Percentiles rank a stretch among this genome's conserved stretches.
phyloP scores from a whole-genome alignment of 1,140 invertebrate species.

The Aphis gossypii region DNA sequence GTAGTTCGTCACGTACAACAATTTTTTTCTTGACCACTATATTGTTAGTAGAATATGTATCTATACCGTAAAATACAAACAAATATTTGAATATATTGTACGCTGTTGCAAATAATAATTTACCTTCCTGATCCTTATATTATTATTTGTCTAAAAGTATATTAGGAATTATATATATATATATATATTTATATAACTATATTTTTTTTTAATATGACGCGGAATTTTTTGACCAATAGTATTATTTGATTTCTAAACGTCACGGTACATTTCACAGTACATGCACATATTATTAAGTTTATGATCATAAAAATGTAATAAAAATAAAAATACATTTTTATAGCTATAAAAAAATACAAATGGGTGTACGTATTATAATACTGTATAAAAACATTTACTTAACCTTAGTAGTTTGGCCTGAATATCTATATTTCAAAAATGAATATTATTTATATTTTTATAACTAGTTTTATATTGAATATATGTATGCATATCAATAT shows the following conservation, averaged over 20 bases:
- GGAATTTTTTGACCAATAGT: background rate
- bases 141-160: background rate
- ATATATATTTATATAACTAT: too few species aligned
- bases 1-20: background rate
- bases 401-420: background rate
- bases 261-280: background rate
- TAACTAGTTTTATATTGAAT: background rate
- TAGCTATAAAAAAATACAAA: background rate
- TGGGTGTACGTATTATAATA: background rate
- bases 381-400: background rate
- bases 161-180: background rate
- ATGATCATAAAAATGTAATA: background rate
- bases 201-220: too few species aligned
- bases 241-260: background rate
- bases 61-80: background rate
- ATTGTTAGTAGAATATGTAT: background rate
- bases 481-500: background rate
- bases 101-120: background rate
- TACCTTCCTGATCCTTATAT: background rate
- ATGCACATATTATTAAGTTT: background rate
- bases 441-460: background rate
- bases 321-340: constrained; percentile 15
- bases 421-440: background rate
- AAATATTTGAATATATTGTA: background rate
- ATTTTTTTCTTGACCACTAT: background rate